These are phyloP conservation scores for Lasioglossum marginatum DNA, from an alignment of 2,888 invertebrate genomes.

Conservation along the genomic window DNA sequence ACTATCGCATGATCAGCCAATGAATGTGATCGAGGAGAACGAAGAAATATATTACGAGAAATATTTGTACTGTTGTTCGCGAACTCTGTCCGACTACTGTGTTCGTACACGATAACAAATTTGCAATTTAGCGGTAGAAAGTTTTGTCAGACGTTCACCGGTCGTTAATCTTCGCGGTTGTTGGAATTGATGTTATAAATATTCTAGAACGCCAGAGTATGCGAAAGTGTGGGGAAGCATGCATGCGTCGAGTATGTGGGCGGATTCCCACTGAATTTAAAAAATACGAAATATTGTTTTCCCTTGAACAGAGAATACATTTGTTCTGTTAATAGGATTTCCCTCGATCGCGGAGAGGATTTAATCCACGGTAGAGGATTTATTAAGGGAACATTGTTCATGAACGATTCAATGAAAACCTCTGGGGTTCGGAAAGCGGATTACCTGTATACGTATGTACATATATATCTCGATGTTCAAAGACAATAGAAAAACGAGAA, in stretches of 20 bases:
- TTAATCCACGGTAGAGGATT: too few relatives aligned
- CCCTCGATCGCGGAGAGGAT: neutral
- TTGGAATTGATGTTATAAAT: conserved; percentile 56
- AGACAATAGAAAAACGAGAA: neutral
- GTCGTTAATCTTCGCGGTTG: conserved; percentile 43
- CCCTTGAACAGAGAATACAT: too few relatives aligned
- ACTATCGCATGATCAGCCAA: conserved; percentile 15
- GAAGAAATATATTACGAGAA: conserved; percentile 5
- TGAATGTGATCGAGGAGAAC: conserved; percentile 11
- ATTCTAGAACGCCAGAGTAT: conserved; percentile 38
- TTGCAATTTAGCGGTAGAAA: conserved; percentile 38
- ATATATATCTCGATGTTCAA: neutral
- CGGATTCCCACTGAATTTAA: neutral
- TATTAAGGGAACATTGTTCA: conserved; percentile 17
- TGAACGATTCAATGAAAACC: neutral
- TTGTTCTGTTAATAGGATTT: too few relatives aligned
- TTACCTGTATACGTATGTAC: neutral
- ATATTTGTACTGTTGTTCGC: conserved; percentile 25
- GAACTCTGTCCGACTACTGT: conserved; percentile 19
- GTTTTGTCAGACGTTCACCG: conserved; percentile 24
- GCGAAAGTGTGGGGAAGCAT: neutral
- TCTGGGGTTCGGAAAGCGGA: neutral
- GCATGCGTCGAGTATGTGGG: neutral
- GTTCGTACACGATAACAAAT: conserved; percentile 34
- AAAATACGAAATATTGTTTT: neutral